Percentiles rank a stretch among this genome's conserved stretches.
Conservation (phyloP, 2,113 vertebrate genomes). For the Empidonax alnorum region DNA sequence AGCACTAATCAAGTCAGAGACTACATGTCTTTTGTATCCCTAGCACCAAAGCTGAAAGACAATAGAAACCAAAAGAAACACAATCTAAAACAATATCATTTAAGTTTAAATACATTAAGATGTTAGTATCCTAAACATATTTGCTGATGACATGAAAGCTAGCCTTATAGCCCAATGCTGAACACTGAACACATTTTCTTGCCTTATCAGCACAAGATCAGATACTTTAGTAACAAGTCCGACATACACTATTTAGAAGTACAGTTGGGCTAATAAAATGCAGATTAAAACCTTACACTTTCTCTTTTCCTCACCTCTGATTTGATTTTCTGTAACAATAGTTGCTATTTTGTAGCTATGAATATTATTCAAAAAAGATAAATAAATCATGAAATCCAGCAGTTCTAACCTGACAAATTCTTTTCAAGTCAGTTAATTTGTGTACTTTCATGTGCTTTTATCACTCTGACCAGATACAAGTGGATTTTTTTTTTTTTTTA, state of each 20-base stretch:
- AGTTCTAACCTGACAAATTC: not conserved
- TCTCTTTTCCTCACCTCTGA: not conserved
- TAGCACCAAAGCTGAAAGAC: not conserved
- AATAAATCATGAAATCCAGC: not conserved
- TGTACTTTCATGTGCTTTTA: not conserved
- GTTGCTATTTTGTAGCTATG: not conserved
- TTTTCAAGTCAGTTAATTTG: conserved; percentile 9
- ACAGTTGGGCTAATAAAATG: not conserved
- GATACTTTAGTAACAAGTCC: not conserved
- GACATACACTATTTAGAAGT: not conserved
- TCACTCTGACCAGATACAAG: not conserved
- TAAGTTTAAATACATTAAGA: not conserved
- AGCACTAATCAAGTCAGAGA: not conserved
- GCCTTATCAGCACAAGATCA: not conserved
- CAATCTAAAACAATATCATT: not conserved
- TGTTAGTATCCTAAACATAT: not conserved
- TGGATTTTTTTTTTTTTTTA: not conserved
- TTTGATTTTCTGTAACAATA: not conserved
- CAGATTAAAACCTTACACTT: not conserved
- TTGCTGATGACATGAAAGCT: not conserved
- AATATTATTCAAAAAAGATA: not conserved
- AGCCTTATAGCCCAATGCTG: not conserved
- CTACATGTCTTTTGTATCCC: not conserved
- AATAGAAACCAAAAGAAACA: not conserved
- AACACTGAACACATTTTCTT: not conserved